Evolutionary conservation across 2,113 vertebrate genomes (phyloP), one percentile per base, ranked within the genome.

Genomic region (Scopus umbretta): DNA sequence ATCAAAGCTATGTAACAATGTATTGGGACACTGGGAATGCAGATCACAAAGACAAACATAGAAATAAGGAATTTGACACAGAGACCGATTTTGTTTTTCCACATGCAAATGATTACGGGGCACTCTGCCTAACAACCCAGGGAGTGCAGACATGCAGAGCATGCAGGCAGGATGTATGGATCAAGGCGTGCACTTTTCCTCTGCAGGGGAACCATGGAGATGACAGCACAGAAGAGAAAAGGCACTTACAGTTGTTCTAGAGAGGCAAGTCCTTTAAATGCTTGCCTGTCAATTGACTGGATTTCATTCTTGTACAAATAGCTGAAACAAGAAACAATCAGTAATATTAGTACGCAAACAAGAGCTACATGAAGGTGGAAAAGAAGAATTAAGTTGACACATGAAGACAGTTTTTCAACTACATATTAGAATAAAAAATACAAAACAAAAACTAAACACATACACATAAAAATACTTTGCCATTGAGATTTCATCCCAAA

Each of bases 251-350:
- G 99, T 99, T 99, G 99, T 95, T 99, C 99, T 98, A 99, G 99
- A 98, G 99, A 99, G 98, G 99, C 99, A 98, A 99, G 99, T 98
- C 99, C 99, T 98, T 99, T 99, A 99, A 99, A 99, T 97, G 99
- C 99, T 98, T 99, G 99, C 98, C 99, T 99, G 99, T 99, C 99
- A 99, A 99, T 99, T 98, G 99, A 98, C 98, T 99, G 99, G 99
- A 99, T 99, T 99, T 99, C 99, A 99, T 99, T 99, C 99, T 99
- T 99, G 99, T 99, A 99, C 99, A 99, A 98, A 99, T 99, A 99
- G 98, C 99, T 99, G 99, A 98, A 99, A 99, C 98, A 98, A 99
- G 98, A 99, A 98, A 99, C 98, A 98, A 98, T 98, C 98, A 98
- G 98, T 97, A 97, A 98, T 97, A 98, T 99, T 99, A 99, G 99